phyloP scores from a whole-genome alignment of 2,797 vertebrate species.

The Nothura maculosa region DNA sequence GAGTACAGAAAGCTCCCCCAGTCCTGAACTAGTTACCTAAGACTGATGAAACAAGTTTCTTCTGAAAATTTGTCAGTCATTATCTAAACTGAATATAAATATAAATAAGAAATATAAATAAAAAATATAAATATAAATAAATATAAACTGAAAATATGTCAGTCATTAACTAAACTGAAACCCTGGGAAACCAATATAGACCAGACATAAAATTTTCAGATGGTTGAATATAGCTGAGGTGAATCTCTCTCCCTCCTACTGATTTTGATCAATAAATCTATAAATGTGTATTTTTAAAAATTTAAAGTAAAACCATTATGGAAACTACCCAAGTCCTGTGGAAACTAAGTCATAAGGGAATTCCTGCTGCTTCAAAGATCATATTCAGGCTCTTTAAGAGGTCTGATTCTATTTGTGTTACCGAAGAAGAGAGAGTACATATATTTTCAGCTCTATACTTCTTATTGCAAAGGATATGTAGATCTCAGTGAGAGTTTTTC shows the following conservation, averaged over 20 bases:
- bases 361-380: background rate
- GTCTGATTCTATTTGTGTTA: background rate
- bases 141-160: background rate
- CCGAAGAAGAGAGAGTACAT: background rate
- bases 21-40: background rate
- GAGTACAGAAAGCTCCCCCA: background rate
- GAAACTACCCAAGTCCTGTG: background rate
- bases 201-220: background rate
- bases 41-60: background rate
- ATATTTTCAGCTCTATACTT: background rate
- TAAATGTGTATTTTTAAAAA: background rate
- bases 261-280: background rate
- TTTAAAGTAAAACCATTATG: background rate
- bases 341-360: background rate
- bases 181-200: background rate
- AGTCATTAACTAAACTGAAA: background rate
- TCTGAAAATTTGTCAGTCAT: background rate
- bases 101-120: no score
- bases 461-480: background rate
- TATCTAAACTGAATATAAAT: background rate
- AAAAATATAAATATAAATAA: no score
- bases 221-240: background rate
- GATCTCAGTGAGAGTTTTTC: background rate
- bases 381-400: background rate
- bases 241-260: accelerated